A percentile compares a stretch with the other conserved stretches of the same genome.
Evolutionary conservation across 2,113 vertebrate genomes (phyloP).

Genomic region (Noctilio leporinus): DNA sequence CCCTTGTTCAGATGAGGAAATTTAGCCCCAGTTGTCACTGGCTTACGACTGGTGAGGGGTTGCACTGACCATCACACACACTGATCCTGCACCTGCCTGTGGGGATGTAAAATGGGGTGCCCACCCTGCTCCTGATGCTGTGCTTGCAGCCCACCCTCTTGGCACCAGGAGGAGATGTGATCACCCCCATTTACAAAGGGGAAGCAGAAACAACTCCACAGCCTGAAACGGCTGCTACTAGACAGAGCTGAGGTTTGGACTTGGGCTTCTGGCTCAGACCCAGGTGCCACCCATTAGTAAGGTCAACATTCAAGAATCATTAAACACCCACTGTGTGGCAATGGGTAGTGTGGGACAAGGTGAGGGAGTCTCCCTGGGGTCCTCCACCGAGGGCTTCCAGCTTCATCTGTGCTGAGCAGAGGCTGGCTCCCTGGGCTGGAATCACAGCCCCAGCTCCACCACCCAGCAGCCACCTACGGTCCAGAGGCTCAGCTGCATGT

Average conservation of each 20-base stretch:
- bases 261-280: background rate
- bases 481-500: background rate
- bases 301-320: background rate
- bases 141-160: background rate
- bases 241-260: background rate
- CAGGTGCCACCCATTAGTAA: background rate
- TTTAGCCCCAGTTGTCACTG: background rate
- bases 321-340: background rate
- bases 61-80: background rate
- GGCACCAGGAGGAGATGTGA: background rate
- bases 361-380: rapidly evolving
- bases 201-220: background rate
- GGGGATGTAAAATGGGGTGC: background rate
- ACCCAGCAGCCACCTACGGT: background rate
- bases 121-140: background rate
- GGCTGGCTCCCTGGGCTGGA: no score
- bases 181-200: background rate
- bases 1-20: background rate
- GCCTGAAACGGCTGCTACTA: background rate
- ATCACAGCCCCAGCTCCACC: background rate
- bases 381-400: background rate
- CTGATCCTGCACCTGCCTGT: background rate
- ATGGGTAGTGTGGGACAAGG: background rate
- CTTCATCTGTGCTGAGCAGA: background rate
- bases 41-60: background rate